Evolutionary conservation across 2,113 vertebrate genomes (phyloP).

Genomic region (Patagioenas fasciata): DNA sequence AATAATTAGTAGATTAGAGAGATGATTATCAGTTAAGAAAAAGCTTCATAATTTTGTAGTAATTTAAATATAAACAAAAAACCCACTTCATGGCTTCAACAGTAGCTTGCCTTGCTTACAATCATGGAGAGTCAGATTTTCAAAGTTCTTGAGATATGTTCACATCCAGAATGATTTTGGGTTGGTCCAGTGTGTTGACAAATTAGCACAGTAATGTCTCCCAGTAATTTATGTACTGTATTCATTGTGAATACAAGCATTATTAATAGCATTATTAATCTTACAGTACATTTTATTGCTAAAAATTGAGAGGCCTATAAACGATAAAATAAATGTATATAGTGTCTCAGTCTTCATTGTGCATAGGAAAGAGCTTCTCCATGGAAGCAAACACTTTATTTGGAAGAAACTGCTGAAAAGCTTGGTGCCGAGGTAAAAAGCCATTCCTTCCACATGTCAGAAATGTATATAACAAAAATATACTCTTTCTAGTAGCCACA

Average conservation of each 20-base stretch:
- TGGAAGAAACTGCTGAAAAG: not conserved
- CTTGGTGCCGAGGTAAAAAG: not conserved
- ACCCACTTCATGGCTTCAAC: not conserved
- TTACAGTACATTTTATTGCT: not conserved
- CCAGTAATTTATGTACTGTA: not conserved
- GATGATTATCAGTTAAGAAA: conserved; percentile 30
- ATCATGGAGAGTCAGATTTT: not conserved
- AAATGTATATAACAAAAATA: not conserved
- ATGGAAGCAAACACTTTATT: not conserved
- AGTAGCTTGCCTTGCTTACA: not conserved
- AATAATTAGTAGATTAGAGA: conserved; percentile 61
- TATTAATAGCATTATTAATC: not conserved
- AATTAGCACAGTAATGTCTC: not conserved
- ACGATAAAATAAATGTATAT: not conserved
- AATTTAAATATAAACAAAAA: conserved; percentile 4
- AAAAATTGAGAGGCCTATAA: not conserved
- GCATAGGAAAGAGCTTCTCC: not conserved
- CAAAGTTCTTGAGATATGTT: not conserved
- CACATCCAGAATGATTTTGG: not conserved
- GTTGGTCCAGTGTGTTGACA: not conserved
- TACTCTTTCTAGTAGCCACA: too few species aligned
- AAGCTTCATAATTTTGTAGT: not conserved
- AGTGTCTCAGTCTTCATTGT: not conserved
- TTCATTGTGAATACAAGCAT: not conserved
- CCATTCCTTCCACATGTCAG: not conserved